phyloP scores from a whole-genome alignment of 1,140 invertebrate species.

The Polypedilum vanderplanki region DNA sequence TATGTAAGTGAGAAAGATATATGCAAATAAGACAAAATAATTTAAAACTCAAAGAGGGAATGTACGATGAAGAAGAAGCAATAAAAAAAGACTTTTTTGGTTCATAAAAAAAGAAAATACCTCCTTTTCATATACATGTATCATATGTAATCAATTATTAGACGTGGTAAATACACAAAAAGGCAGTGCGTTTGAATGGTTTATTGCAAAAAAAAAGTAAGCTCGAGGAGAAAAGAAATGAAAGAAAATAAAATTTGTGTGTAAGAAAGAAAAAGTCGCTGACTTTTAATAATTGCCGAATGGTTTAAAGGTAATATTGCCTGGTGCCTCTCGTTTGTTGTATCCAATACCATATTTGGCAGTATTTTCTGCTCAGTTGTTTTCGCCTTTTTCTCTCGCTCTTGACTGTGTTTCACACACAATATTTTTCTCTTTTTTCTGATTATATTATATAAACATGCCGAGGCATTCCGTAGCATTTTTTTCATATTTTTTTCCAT shows the following conservation, averaged over 20 bases:
- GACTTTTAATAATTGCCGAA: constrained; percentile 26
- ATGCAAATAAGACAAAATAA: constrained; percentile 18
- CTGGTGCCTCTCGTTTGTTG: constrained; percentile 22
- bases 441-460: constrained; percentile 23
- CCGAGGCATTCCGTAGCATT: constrained; percentile 14
- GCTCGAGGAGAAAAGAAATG: too few relatives aligned
- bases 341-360: constrained; percentile 24
- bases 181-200: constrained; percentile 1
- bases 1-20: not conserved
- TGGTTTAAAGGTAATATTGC: constrained; percentile 24
- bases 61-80: not conserved
- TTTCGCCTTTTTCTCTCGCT: constrained; percentile 19
- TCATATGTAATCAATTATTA: constrained; percentile 8
- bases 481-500: constrained; percentile 24
- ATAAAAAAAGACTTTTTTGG: too few relatives aligned
- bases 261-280: constrained; percentile 10
- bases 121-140: not conserved
- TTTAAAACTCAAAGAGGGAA: not conserved
- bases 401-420: constrained; percentile 23
- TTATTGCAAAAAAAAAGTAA: not conserved
- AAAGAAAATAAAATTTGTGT: constrained; percentile 1
- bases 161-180: not conserved
- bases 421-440: constrained; percentile 18
- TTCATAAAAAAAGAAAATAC: too few relatives aligned
- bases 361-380: constrained; percentile 23